A percentile compares a stretch with the other conserved stretches of the same genome.
These are phyloP conservation scores for Perizoma affinitatum DNA, from an alignment of 2,888 invertebrate species.

Conservation along the genomic window DNA sequence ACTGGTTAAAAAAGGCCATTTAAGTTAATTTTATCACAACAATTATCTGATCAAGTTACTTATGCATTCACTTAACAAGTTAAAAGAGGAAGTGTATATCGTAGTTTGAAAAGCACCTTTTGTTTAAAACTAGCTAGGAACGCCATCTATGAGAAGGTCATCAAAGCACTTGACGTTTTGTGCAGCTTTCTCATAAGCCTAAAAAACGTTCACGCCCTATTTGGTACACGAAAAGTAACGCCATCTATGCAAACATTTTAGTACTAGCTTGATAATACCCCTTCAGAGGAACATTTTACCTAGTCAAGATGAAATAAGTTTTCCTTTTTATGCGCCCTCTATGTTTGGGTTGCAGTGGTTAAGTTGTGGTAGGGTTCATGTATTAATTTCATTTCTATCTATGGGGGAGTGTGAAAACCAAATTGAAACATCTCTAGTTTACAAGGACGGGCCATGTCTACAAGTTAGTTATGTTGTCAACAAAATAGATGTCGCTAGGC, in stretches of 20 bases:
- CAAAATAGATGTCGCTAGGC: conserved; percentile 1
- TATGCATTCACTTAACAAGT: no score
- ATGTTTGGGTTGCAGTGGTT: conserved; percentile 1
- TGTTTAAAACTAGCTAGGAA: neutral
- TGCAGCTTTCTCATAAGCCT: no score
- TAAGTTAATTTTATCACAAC: conserved; percentile 7
- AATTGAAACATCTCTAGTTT: neutral
- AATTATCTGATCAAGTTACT: no score
- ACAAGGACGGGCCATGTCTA: neutral
- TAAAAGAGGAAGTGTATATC: no score
- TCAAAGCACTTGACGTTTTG: no score
- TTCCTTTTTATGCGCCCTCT: conserved; percentile 5
- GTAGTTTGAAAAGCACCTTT: no score
- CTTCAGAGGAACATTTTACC: no score
- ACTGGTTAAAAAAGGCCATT: conserved; percentile 26
- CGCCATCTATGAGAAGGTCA: conserved; percentile 4
- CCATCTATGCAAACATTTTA: conserved; percentile 11
- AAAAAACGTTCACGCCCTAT: no score
- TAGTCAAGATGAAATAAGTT: no score
- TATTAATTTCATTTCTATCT: conserved; percentile 23
- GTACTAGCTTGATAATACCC: neutral
- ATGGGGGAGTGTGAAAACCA: conserved; percentile 6
- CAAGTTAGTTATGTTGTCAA: neutral
- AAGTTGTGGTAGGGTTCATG: neutral
- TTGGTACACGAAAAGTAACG: neutral